Base-by-base conservation (phyloP, 2,888 invertebrate species). In the Drosophila anomalata region DNA sequence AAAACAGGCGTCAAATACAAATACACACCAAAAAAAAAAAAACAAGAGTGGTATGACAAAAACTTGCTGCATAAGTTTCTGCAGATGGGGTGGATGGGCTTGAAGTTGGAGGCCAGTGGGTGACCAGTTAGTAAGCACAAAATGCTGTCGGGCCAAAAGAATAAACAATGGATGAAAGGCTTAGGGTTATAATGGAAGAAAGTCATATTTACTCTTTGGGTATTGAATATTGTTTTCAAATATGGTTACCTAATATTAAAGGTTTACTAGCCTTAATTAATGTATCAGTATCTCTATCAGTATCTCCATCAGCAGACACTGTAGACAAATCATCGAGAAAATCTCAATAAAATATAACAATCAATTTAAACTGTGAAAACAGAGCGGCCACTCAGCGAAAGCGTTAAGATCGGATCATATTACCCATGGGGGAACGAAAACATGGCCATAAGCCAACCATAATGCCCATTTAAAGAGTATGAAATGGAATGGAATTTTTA, bases 1-100 rank as follows among this genome's bases (percentile, higher is more conserved):
- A 84, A 84, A 73, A 59, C 72, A 73, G 85, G 80, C 82, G 82
- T 85, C 87, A 87, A 77, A 71, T 50, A 67, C 85, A 74, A 76
- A 61, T 53, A 71, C 67, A 58, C 59, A 42, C 42, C 41, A 29
- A 48, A 39, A 24, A 53, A 39, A 47, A 29, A 29, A 29, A 8
- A 2, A 17, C 17, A 8, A 9, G 8, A 3, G 29, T 26, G 41
- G 50, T 55, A 61, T 54, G 50, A 36, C 39, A 42, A 42, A 51
- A 75, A 76, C 55, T 68, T 76, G 67, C 65, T 76, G 73, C 75
- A 87, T 73, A 80, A 73, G 73, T 81, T 82, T 8, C 31, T 7
- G 24, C 8, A 36, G 31, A 12, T 22, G 44, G 39, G 39, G 58
- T 24, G 61, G 60, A 14, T 11, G 50, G 59, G 20, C 20, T 22